Evolutionary conservation across 1,140 invertebrate genomes (phyloP).

Genomic region (Cephus cinctus): DNA sequence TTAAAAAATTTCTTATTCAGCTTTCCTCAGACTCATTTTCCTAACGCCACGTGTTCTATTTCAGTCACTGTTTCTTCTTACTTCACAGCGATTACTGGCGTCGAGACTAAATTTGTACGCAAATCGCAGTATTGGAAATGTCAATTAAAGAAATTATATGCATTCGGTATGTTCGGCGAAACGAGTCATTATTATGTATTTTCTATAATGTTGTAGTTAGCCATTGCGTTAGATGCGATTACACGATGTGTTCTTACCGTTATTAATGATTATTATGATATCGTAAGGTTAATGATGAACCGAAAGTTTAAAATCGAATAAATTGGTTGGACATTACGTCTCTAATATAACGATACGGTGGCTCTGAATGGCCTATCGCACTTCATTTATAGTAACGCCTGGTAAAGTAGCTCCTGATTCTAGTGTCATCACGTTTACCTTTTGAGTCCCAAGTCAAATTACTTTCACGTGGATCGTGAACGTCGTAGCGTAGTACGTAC

Average conservation of each 20-base stretch:
- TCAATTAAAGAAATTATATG: constrained; percentile 27
- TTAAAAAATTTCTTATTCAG: no score
- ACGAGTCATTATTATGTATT: constrained; percentile 33
- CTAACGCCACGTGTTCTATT: no score
- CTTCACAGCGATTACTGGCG: no score
- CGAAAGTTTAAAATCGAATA: constrained; percentile 15
- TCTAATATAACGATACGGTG: constrained; percentile 12
- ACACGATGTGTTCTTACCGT: constrained; percentile 38
- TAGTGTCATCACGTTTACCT: no score
- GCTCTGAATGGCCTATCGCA: constrained; percentile 29
- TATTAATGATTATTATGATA: constrained; percentile 26
- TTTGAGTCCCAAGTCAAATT: no score
- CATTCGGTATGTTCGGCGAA: constrained; percentile 24
- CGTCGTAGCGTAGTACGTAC: no score
- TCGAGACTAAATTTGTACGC: no score
- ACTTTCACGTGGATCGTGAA: no score
- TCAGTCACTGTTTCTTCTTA: no score
- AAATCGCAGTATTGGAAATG: constrained; percentile 35
- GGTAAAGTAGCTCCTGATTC: no score
- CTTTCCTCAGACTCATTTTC: no score
- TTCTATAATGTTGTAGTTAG: constrained; percentile 35
- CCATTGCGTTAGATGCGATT: constrained; percentile 27
- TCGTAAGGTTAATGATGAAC: constrained; percentile 17
- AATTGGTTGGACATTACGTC: constrained; percentile 8
- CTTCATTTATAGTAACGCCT: not conserved